Percentiles rank a stretch among this genome's conserved stretches.
Conservation (phyloP, 92 coral and sea anemone species). For the Chrysogorgia sp. region DNA sequence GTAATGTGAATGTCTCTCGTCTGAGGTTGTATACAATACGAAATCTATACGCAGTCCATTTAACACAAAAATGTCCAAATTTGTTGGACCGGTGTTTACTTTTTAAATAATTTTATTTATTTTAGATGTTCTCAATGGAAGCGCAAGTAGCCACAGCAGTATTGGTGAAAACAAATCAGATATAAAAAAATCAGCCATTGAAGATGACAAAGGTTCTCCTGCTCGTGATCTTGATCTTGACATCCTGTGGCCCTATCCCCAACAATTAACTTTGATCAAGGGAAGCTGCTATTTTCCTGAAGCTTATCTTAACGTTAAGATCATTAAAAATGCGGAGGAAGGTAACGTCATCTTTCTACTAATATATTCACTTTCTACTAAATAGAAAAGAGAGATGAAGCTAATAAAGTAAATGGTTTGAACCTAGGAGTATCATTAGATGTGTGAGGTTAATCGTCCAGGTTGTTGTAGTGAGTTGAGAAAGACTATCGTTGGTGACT, state of each 20-base stretch:
- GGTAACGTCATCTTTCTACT: slow-evolving; percentile 2
- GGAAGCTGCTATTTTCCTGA: slow-evolving; percentile 75
- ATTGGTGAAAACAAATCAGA: slow-evolving; percentile 9
- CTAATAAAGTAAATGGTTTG: too few relatives aligned
- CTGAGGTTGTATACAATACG: too few relatives aligned
- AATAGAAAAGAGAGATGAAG: too few relatives aligned
- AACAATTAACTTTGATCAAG: slow-evolving; percentile 71
- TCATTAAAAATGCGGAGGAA: slow-evolving; percentile 5
- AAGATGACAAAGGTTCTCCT: slow-evolving; percentile 34
- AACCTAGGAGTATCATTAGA: too few relatives aligned
- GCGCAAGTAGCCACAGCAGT: slow-evolving; percentile 14
- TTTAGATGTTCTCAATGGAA: slow-evolving; percentile 9
- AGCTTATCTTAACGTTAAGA: slow-evolving; percentile 61
- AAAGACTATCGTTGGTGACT: too few relatives aligned
- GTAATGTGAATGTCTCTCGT: too few relatives aligned
- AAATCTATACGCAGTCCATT: too few relatives aligned
- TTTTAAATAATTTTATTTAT: neutral
- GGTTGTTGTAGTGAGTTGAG: too few relatives aligned
- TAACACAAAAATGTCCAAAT: neutral
- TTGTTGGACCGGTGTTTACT: neutral
- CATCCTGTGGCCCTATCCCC: slow-evolving; percentile 88
- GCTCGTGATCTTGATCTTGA: slow-evolving; percentile 60
- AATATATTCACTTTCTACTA: too few relatives aligned
- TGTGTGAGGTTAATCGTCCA: too few relatives aligned
- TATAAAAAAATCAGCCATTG: neutral